phyloP scores from a whole-genome alignment of 2,888 invertebrate genomes.

The Drosophila aldrichi region DNA sequence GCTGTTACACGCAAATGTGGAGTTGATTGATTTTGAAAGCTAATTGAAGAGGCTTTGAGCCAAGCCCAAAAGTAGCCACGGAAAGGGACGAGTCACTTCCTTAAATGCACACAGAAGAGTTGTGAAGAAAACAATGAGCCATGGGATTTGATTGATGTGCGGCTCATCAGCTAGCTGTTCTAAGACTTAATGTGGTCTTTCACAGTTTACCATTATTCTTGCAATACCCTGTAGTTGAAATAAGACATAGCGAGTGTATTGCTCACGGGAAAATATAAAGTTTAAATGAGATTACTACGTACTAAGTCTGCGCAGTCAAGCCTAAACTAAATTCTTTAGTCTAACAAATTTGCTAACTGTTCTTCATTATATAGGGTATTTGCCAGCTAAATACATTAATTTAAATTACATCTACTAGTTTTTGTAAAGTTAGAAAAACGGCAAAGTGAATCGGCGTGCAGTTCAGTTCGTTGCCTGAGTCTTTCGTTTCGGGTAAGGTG shows the following conservation, averaged over 20 bases:
- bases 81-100: conserved; percentile 60
- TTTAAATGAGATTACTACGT: neutral
- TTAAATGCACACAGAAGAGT: conserved; percentile 9
- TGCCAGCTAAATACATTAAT: neutral
- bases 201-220: neutral
- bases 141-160: conserved; percentile 44
- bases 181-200: conserved; percentile 16
- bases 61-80: conserved; percentile 22
- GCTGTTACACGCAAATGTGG: conserved; percentile 62
- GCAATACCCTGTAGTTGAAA: neutral
- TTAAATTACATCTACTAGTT: neutral
- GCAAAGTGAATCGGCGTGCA: conserved; percentile 18
- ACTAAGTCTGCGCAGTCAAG: too few species aligned
- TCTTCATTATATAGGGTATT: conserved; percentile 10
- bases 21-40: conserved; percentile 74
- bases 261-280: neutral
- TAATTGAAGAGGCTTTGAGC: conserved; percentile 67
- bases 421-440: conserved; percentile 34
- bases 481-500: conserved; percentile 35
- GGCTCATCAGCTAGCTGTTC: conserved; percentile 11
- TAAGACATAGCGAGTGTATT: neutral
- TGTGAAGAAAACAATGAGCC: conserved; percentile 26
- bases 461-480: conserved; percentile 52
- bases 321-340: neutral
- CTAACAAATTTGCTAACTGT: neutral